Evolutionary conservation across 23 tunicate genomes (phyloP), one percentile per base, ranked within the genome.

Genomic region (Halocynthia aurantium): DNA sequence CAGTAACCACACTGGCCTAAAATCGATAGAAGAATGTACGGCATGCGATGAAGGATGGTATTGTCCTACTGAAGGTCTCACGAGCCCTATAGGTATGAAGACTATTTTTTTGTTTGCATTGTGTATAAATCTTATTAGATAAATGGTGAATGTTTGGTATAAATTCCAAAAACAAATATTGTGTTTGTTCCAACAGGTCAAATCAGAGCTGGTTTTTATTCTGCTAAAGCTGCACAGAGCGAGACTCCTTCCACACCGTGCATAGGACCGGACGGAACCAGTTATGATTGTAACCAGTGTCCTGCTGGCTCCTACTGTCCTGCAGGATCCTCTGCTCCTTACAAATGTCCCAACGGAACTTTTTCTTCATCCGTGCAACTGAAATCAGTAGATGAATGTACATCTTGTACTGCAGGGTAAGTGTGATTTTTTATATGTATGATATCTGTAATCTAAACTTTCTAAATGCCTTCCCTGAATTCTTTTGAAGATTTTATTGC

Each of bases 261-360:
- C 22, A n/a, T 17, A 12, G 69, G 56, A 18, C 55, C 17, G 50
- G 52, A 44, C 0, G 83, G 55, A 9, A 53, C n/a, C 44, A 44
- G 11, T 10, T 92, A 80, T 51, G 77, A 82, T 6, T 92, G 98
- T 75, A 92, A 92, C 21, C 82, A 73, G 9, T 94, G 99, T 62
- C 76, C 88, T 20, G 76, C 71, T 8, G 99, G 99, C 5, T 68
- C 62, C 18, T 94, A 77, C 66, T 94, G 99, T 68, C 63, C 51
- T 13, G 88, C 75, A 6, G 98, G 98, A 19, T 8, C 52, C 13
- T 77, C 83, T 7, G 53, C 21, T 6, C 61, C 69, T 66, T 6
- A 68, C 18, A 55, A 54, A 6, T 94, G 99, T 60, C 95, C 92
- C 7, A 55, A 57, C 13, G 98, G 98, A 15, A 92, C 98, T 5